Evolutionary conservation across 1,140 invertebrate species (phyloP).

Genomic region (Listronotus bonariensis): DNA sequence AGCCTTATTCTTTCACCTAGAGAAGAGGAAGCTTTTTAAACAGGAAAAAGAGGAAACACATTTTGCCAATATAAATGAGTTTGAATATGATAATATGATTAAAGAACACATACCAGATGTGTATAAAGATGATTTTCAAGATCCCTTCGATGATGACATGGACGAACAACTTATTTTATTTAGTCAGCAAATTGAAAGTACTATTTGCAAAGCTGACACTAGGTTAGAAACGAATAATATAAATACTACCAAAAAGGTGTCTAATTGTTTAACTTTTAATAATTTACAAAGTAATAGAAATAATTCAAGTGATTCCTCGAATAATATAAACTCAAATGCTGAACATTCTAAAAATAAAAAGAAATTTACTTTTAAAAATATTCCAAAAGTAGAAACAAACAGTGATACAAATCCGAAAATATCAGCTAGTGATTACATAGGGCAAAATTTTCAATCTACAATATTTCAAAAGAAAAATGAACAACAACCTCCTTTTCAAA

Average conservation of each 20-base stretch:
- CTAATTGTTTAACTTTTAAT: too few relatives aligned
- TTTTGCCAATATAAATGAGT: background rate
- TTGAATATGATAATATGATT: conserved; percentile 1
- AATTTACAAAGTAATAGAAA: too few relatives aligned
- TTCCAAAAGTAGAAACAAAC: too few relatives aligned
- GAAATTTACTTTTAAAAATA: too few relatives aligned
- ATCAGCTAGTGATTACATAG: too few relatives aligned
- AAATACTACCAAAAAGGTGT: background rate
- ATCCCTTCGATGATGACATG: conserved; percentile 50
- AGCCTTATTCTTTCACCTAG: conserved; percentile 40
- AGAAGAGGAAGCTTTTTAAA: conserved; percentile 43
- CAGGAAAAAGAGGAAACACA: background rate
- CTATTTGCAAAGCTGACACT: conserved; percentile 20
- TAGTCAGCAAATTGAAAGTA: conserved; percentile 47
- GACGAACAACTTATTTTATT: conserved; percentile 49
- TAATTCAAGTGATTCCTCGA: too few relatives aligned
- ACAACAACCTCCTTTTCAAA: too few relatives aligned
- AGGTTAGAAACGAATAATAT: background rate
- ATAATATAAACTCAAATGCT: too few relatives aligned
- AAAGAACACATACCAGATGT: conserved; percentile 7
- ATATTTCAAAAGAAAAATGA: too few relatives aligned
- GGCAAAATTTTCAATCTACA: too few relatives aligned
- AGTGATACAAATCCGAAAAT: too few relatives aligned
- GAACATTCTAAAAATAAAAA: too few relatives aligned
- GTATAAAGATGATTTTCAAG: conserved; percentile 33